phyloP scores from a whole-genome alignment of 2,888 invertebrate species.

The Drosophila vallismaia region DNA sequence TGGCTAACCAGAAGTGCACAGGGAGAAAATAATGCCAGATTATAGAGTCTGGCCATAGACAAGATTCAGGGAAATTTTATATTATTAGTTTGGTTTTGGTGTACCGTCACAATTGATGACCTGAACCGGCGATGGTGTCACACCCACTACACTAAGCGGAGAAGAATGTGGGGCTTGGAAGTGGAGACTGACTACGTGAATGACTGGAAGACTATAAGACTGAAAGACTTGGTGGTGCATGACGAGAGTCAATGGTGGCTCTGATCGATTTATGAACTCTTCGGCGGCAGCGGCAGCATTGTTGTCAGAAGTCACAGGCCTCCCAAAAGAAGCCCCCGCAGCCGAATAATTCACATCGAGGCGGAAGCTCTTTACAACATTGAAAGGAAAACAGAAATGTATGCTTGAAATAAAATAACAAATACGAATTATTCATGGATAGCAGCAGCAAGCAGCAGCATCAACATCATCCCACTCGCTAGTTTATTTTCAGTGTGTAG shows the following conservation, averaged over 20 bases:
- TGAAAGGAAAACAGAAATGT: slow-evolving; percentile 26
- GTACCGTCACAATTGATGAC: slow-evolving; percentile 52
- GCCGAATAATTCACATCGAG: slow-evolving; percentile 33
- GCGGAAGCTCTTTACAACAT: slow-evolving; percentile 71
- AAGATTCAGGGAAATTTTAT: background rate
- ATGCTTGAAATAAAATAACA: slow-evolving; percentile 6
- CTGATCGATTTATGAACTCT: slow-evolving; percentile 79
- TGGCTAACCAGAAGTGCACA: slow-evolving; percentile 33
- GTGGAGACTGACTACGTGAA: background rate
- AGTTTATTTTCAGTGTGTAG: slow-evolving; percentile 53
- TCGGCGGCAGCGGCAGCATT: slow-evolving; percentile 29
- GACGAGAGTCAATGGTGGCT: slow-evolving; percentile 64
- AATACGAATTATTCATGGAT: slow-evolving; percentile 50
- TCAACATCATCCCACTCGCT: slow-evolving; percentile 56
- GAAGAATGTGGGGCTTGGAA: background rate
- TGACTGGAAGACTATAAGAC: background rate
- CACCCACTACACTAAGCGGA: slow-evolving; percentile 67
- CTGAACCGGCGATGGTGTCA: slow-evolving; percentile 74
- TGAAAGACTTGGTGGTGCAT: slow-evolving; percentile 53
- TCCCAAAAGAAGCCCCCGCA: slow-evolving; percentile 61
- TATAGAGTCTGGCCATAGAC: too few relatives aligned
- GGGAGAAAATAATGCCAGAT: background rate
- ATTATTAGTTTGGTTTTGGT: background rate
- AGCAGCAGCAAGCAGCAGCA: slow-evolving; percentile 3
- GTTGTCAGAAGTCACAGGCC: slow-evolving; percentile 64